These are phyloP conservation scores for Holcopasites calliopsidis DNA, from an alignment of 1,140 invertebrate species.

Conservation along the genomic window DNA sequence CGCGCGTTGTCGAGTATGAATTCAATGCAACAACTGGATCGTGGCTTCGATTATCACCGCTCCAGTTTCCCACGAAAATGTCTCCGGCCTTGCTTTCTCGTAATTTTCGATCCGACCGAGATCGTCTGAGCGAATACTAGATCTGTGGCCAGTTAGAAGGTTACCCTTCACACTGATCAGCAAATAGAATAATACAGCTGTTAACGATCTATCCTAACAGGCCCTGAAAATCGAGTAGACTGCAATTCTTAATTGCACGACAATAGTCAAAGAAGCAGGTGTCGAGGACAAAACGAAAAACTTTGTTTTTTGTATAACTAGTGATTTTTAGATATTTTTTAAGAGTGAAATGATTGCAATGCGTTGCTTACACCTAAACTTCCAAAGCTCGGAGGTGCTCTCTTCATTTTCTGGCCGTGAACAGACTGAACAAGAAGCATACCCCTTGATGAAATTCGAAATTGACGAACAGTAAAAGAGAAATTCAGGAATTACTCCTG, in stretches of 20 bases:
- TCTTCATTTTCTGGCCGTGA: too few species aligned
- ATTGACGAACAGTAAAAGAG: too few species aligned
- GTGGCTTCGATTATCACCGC: conserved; percentile 18
- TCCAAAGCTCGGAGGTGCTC: too few species aligned
- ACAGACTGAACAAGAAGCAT: too few species aligned
- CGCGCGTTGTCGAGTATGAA: not conserved
- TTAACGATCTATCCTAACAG: not conserved
- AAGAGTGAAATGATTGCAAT: too few species aligned
- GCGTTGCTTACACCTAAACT: too few species aligned
- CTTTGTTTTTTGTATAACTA: not conserved
- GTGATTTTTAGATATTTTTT: too few species aligned
- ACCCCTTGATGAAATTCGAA: too few species aligned
- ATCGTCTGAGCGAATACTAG: not conserved
- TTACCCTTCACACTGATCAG: not conserved
- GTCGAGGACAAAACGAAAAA: not conserved
- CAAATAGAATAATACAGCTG: not conserved
- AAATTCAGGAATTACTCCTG: too few species aligned
- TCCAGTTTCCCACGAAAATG: conserved; percentile 19
- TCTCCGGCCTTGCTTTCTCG: conserved; percentile 8
- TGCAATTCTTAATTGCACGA: not conserved
- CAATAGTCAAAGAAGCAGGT: not conserved
- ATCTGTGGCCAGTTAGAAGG: not conserved
- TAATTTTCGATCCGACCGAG: conserved; percentile 7
- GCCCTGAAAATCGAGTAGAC: not conserved
- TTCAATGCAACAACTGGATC: conserved; percentile 30